Conservation (phyloP, 2,113 vertebrate species). For the Isichthys henryi region DNA sequence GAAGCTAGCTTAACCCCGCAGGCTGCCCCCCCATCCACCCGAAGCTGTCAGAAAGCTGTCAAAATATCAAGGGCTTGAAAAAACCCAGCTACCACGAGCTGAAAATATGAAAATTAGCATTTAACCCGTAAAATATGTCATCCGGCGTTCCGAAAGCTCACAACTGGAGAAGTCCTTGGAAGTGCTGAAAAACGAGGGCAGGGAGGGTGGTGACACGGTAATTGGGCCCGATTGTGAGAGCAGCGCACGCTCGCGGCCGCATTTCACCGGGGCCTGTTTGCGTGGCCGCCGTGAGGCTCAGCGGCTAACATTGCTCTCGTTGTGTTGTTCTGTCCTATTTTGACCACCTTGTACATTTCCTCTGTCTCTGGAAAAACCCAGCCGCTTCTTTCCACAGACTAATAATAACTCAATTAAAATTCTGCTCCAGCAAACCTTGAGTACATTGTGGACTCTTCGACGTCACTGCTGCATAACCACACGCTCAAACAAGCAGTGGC, state of each 20-base stretch:
- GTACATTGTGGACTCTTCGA: neutral
- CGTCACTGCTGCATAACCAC: neutral
- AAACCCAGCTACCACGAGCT: neutral
- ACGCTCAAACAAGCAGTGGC: neutral
- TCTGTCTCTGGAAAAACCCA: neutral
- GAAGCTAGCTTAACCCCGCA: neutral
- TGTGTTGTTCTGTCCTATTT: neutral
- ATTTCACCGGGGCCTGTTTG: neutral
- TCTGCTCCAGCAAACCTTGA: neutral
- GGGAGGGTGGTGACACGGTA: neutral
- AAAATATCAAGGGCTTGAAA: neutral
- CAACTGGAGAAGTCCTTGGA: neutral
- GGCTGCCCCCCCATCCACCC: neutral
- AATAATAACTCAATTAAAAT: conserved; percentile 1
- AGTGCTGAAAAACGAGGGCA: neutral
- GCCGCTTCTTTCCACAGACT: neutral
- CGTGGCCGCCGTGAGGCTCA: neutral
- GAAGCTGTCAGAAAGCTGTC: neutral
- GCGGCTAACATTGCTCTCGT: neutral
- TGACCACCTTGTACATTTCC: neutral
- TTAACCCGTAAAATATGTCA: neutral
- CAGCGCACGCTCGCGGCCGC: neutral
- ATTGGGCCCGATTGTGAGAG: neutral
- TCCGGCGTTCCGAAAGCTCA: neutral
- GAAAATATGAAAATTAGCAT: neutral